Percentiles rank a stretch among this genome's conserved stretches.
phyloP scores from a whole-genome alignment of 2,113 vertebrate species.

The Alligator sinensis region DNA sequence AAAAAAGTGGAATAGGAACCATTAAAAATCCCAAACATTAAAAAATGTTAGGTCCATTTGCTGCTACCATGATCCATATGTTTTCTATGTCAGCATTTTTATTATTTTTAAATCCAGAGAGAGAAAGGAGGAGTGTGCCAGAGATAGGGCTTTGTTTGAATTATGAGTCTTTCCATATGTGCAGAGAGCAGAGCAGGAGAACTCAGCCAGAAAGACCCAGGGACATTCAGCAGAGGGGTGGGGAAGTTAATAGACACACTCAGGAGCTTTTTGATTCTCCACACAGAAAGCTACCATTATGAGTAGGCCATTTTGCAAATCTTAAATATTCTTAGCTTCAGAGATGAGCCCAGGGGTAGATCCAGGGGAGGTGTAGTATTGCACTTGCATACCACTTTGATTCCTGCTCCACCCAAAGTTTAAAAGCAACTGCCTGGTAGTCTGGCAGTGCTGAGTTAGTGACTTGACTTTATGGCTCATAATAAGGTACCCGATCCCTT shows the following conservation, averaged over 20 bases:
- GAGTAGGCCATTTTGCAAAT: not conserved
- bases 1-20: slow-evolving; percentile 23
- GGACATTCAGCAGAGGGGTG: not conserved
- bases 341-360: not conserved
- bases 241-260: not conserved
- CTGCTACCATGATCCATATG: slow-evolving; percentile 20
- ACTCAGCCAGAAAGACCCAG: not conserved
- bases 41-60: slow-evolving; percentile 3
- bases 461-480: too few relatives aligned
- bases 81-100: slow-evolving; percentile 49
- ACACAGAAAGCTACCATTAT: not conserved
- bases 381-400: too few relatives aligned
- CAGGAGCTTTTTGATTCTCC: not conserved
- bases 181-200: not conserved
- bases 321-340: not conserved
- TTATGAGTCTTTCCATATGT: not conserved
- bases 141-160: not conserved
- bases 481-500: too few relatives aligned
- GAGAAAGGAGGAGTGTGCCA: not conserved
- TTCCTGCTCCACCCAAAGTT: too few relatives aligned
- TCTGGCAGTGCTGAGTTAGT: too few relatives aligned
- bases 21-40: slow-evolving; percentile 32
- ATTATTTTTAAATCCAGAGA: slow-evolving; percentile 27
- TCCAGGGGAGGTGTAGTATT: too few relatives aligned
- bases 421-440: too few relatives aligned